Evolutionary conservation across 2,797 vertebrate species (phyloP), one percentile per base, ranked within the genome.

Genomic region (Propithecus perrieri): DNA sequence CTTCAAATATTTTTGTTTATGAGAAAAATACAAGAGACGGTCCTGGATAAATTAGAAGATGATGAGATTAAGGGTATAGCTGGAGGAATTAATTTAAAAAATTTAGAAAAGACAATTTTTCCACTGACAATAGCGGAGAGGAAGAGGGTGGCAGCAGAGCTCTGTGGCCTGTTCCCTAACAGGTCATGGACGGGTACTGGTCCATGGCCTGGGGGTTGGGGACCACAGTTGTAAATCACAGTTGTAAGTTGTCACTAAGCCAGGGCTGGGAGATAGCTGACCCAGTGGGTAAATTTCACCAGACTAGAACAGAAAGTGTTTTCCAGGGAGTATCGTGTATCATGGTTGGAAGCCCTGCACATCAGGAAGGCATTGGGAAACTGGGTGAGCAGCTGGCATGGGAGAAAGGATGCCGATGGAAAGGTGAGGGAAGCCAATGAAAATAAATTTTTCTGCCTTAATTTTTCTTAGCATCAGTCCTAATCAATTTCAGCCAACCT

Each of bases 401-500:
- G 22, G 38, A 81, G 28, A 85, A 85, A 89, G 50, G 46, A 35
- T 74, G 22, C 33, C 0, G 1, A 94, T 18, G 74, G 78, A 93
- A 85, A 71, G 67, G 11, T 22, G 1, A 48, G 12, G 46, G 17
- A 74, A 43, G 20, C 6, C 79, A 85, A 57, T 93, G 46, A 80
- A 81, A 95, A 78, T 85, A 76, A 67, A 90, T 90, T 78, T 87
- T 85, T 9, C 65, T 24, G 91, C 83, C 18, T 74, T 71, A 83
- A 65, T 96, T 63, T 89, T 93, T 89, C 41, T 91, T 93, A 79
- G 2, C 35, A 75, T 85, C 74, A 79, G 20, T 85, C 28, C 35
- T 96, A 87, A 94, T 97, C 61, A 96, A 14, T 75, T 95, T 85
- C 33, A 91, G 30, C 22, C 63, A 15, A 65, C 14, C 55, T 88